Percentiles rank a stretch among this genome's conserved stretches.
phyloP scores from a whole-genome alignment of 2,113 vertebrate genomes.

The Heteronetta atricapilla region DNA sequence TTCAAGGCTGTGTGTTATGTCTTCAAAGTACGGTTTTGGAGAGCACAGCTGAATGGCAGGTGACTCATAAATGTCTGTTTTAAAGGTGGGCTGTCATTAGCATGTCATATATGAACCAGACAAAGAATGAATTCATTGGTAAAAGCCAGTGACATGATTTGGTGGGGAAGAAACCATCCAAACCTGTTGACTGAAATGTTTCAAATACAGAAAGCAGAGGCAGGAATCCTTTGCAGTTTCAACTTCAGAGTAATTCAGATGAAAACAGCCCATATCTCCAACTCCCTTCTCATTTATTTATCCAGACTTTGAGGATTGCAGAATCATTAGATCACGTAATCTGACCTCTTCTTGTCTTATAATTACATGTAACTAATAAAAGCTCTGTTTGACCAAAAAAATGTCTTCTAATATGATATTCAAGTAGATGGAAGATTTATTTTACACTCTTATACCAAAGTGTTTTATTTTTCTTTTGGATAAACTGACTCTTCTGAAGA shows the following conservation, averaged over 20 bases:
- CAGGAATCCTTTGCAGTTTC: neutral
- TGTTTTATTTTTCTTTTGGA: neutral
- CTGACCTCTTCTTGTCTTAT: neutral
- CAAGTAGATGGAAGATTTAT: neutral
- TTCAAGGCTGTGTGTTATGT: neutral
- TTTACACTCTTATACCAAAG: neutral
- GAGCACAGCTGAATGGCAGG: neutral
- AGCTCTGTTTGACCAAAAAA: neutral
- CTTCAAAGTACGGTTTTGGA: neutral
- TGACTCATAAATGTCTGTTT: slow-evolving; percentile 42
- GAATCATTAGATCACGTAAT: neutral
- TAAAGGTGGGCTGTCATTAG: neutral
- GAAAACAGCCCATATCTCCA: neutral
- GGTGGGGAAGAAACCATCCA: neutral
- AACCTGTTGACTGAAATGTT: neutral
- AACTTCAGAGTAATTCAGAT: neutral
- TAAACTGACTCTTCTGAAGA: neutral
- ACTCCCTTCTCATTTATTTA: neutral
- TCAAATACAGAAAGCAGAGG: neutral
- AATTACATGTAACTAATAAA: neutral
- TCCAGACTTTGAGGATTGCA: neutral
- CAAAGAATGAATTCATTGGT: neutral
- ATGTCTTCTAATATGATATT: neutral
- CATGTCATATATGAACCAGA: neutral
- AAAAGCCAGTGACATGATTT: neutral